A percentile compares a stretch with the other conserved stretches of the same genome.
These are phyloP conservation scores for Fopius arisanus DNA, from an alignment of 1,140 invertebrate genomes.

Conservation along the genomic window DNA sequence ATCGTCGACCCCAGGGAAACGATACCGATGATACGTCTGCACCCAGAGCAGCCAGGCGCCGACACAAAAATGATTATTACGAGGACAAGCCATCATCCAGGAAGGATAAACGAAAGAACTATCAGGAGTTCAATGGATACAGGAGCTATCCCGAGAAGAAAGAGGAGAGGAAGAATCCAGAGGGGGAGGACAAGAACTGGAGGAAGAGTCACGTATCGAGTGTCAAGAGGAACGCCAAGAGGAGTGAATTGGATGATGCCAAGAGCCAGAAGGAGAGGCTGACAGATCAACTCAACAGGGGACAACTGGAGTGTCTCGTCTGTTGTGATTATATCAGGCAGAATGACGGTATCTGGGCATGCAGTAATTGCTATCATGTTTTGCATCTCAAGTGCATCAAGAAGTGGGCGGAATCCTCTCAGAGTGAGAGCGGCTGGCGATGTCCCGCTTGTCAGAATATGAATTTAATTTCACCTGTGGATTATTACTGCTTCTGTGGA, in stretches of 20 bases:
- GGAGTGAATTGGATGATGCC: conserved; percentile 58
- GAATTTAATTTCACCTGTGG: conserved; percentile 71
- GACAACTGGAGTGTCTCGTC: conserved; percentile 88
- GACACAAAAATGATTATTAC: conserved; percentile 22
- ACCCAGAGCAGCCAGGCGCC: background rate
- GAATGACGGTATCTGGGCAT: conserved; percentile 86
- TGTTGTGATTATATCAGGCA: conserved; percentile 87
- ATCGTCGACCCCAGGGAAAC: background rate
- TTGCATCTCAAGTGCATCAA: conserved; percentile 89
- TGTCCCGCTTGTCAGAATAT: conserved; percentile 91
- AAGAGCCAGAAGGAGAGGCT: conserved; percentile 80
- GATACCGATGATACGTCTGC: background rate
- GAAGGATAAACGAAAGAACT: conserved; percentile 37
- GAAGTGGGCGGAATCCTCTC: conserved; percentile 88
- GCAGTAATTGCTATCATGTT: conserved; percentile 89
- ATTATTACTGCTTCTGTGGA: conserved; percentile 87
- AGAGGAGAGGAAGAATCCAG: conserved; percentile 42
- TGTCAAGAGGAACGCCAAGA: conserved; percentile 41
- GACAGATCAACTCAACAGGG: conserved; percentile 79
- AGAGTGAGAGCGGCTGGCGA: conserved; percentile 83
- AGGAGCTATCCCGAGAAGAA: conserved; percentile 12
- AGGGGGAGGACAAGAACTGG: conserved; percentile 50
- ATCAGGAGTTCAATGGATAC: conserved; percentile 33
- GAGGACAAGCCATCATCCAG: conserved; percentile 32
- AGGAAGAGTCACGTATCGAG: conserved; percentile 38